A percentile compares a stretch with the other conserved stretches of the same genome.
Evolutionary conservation across 1,140 invertebrate genomes (phyloP).

Genomic region (Bradynema listronoti): DNA sequence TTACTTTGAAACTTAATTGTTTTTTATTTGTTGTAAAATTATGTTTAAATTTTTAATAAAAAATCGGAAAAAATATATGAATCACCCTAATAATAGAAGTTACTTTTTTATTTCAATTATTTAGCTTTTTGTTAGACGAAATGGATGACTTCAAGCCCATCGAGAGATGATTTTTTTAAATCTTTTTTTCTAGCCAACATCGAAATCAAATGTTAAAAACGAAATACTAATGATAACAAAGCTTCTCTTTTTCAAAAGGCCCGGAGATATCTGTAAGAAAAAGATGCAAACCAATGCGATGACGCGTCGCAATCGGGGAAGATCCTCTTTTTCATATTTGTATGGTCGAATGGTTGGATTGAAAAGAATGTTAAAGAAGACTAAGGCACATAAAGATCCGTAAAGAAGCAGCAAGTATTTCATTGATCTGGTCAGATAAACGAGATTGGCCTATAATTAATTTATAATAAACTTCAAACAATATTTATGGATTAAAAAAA

Average conservation of each 20-base stretch:
- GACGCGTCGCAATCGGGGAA: slow-evolving; percentile 45
- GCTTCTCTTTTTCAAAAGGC: no score
- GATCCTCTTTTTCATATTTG: slow-evolving; percentile 48
- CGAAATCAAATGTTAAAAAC: slow-evolving; percentile 1
- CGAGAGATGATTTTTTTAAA: background rate
- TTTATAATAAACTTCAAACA: background rate
- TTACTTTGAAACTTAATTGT: no score
- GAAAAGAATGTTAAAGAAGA: slow-evolving; percentile 38
- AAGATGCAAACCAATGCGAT: slow-evolving; percentile 49
- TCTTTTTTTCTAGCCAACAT: background rate
- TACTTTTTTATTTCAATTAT: no score
- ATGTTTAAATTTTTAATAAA: no score
- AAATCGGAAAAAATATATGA: no score
- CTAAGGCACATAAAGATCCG: slow-evolving; percentile 38
- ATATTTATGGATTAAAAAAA: slow-evolving; percentile 12
- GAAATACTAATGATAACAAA: no score
- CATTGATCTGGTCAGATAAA: slow-evolving; percentile 54
- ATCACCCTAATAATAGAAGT: no score
- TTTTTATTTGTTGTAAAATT: no score
- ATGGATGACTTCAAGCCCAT: no score
- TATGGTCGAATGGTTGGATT: slow-evolving; percentile 52
- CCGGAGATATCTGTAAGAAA: no score
- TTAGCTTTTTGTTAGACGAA: no score
- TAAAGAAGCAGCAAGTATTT: slow-evolving; percentile 47
- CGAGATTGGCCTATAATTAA: slow-evolving; percentile 50